Evolutionary conservation across 2,888 invertebrate genomes (phyloP).

Genomic region (Steinernema hermaphroditum): DNA sequence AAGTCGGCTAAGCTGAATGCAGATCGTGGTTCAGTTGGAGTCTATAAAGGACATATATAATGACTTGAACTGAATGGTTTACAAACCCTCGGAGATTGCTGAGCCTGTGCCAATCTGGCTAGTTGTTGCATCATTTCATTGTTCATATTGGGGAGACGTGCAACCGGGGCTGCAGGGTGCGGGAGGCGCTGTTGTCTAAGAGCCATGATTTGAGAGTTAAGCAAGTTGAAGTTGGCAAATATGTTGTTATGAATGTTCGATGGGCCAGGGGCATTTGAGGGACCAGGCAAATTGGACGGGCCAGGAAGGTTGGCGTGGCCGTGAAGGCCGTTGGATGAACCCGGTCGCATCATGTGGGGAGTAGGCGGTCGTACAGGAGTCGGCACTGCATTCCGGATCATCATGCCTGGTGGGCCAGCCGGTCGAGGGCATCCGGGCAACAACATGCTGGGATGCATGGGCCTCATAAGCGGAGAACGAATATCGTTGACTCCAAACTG

Average conservation of each 20-base stretch:
- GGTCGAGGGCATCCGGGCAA: not conserved
- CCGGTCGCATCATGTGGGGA: not conserved
- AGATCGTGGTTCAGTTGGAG: not conserved
- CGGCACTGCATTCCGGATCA: not conserved
- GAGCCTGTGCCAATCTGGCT: not conserved
- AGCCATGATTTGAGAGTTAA: not conserved
- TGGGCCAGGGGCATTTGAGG: not conserved
- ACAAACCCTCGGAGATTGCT: not conserved
- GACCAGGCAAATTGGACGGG: not conserved
- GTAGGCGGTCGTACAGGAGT: too few relatives aligned
- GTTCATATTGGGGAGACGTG: too few relatives aligned
- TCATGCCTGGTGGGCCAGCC: not conserved
- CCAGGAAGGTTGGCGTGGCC: not conserved
- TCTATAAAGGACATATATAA: not conserved
- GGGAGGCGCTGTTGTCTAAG: not conserved
- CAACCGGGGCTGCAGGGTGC: too few relatives aligned
- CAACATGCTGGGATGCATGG: conserved; percentile 19
- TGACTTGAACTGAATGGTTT: not conserved
- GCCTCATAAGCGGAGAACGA: not conserved
- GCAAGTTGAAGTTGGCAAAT: too few relatives aligned
- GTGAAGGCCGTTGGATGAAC: not conserved
- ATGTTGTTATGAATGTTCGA: not conserved
- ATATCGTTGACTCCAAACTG: not conserved
- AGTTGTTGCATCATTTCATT: too few relatives aligned
- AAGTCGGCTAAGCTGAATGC: not conserved